These are phyloP conservation scores for Heliconius hortense DNA, from an alignment of 2,888 invertebrate genomes.

Conservation along the genomic window DNA sequence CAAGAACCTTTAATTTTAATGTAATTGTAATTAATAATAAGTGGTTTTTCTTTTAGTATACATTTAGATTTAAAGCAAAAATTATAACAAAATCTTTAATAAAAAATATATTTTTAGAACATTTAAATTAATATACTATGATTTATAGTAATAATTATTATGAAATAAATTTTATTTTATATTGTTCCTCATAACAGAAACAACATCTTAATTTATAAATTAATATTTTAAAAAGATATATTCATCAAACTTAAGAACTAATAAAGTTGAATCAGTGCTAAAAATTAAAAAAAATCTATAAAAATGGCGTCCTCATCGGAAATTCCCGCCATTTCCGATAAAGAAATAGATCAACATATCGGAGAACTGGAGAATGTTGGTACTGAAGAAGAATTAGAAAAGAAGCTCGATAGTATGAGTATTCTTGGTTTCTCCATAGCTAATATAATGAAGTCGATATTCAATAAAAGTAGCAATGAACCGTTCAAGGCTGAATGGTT, in stretches of 20 bases:
- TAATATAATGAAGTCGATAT: constrained; percentile 67
- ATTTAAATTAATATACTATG: not conserved
- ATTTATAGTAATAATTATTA: not conserved
- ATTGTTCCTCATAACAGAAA: not conserved
- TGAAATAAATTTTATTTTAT: not conserved
- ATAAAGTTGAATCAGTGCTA: constrained; percentile 5
- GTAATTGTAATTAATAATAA: not conserved
- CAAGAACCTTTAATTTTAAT: too few relatives aligned
- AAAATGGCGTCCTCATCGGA: constrained; percentile 58
- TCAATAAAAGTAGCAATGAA: constrained; percentile 57
- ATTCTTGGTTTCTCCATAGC: constrained; percentile 59
- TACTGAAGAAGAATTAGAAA: constrained; percentile 61
- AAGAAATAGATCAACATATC: constrained; percentile 58
- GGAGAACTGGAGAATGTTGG: constrained; percentile 56
- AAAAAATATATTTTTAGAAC: not conserved
- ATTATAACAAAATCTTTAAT: not conserved
- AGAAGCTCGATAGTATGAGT: constrained; percentile 51
- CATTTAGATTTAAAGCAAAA: not conserved
- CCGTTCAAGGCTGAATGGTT: constrained; percentile 69
- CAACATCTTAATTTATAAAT: not conserved
- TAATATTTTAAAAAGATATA: not conserved
- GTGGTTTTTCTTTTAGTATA: not conserved
- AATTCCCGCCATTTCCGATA: constrained; percentile 45
- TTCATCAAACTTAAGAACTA: not conserved
- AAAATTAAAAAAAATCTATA: constrained; percentile 27